phyloP scores from a whole-genome alignment of 1,140 invertebrate genomes.

The Spodoptera frugiperda region DNA sequence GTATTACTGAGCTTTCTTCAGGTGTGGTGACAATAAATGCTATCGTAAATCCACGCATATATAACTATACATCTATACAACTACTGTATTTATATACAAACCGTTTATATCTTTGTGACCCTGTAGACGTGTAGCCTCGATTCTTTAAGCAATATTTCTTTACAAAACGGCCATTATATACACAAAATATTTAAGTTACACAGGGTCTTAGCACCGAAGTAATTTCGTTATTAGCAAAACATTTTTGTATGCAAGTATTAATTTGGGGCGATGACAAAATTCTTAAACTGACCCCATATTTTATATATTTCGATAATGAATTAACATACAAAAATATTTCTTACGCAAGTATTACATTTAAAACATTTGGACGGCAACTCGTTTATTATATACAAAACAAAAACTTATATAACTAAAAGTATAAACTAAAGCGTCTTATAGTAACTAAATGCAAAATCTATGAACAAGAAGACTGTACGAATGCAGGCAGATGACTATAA shows the following conservation, averaged over 20 bases:
- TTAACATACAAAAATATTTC: constrained; percentile 37
- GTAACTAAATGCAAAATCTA: constrained; percentile 80
- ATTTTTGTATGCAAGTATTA: constrained; percentile 32
- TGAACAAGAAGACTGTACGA: constrained; percentile 72
- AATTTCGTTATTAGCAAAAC: constrained; percentile 40
- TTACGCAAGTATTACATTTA: constrained; percentile 50
- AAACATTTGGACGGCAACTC: constrained; percentile 77
- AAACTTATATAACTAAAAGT: constrained; percentile 61
- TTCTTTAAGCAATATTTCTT: constrained; percentile 66
- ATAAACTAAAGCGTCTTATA: constrained; percentile 66
- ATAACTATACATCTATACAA: constrained; percentile 54
- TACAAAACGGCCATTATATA: constrained; percentile 63
- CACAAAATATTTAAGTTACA: constrained; percentile 44
- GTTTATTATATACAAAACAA: constrained; percentile 70
- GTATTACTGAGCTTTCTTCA: constrained; percentile 83
- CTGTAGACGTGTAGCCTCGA: constrained; percentile 76
- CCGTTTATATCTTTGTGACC: constrained; percentile 73
- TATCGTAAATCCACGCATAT: constrained; percentile 66
- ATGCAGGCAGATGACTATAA: constrained; percentile 36
- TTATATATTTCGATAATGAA: constrained; percentile 15
- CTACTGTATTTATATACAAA: constrained; percentile 66
- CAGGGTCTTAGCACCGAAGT: constrained; percentile 45
- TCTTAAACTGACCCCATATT: constrained; percentile 25
- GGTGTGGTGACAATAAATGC: constrained; percentile 84
- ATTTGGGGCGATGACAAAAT: constrained; percentile 26